phyloP scores from a whole-genome alignment of 2,888 invertebrate species.

The Nasonia oneida region DNA sequence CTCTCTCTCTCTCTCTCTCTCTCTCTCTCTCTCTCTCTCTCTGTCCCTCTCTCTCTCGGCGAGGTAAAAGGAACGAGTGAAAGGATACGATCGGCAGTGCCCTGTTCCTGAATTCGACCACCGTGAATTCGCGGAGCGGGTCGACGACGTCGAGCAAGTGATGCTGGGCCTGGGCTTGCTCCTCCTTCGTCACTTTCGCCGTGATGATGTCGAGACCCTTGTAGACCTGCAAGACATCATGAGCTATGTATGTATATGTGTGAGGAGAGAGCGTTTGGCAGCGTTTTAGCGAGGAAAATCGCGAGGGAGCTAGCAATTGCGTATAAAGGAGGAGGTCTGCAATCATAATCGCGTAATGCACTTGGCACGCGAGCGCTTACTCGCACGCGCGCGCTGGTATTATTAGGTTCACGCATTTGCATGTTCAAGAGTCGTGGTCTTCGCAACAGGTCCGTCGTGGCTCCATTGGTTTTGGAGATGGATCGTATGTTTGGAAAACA shows the following conservation, averaged over 20 bases:
- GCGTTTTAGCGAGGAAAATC: conserved; percentile 45
- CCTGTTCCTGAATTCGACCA: conserved; percentile 90
- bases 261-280: neutral
- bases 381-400: neutral
- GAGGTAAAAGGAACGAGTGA: conserved; percentile 63
- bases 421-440: neutral
- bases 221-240: conserved; percentile 87
- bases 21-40: too few species aligned
- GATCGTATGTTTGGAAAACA: neutral
- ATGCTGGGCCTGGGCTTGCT: conserved; percentile 88
- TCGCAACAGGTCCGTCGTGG: neutral
- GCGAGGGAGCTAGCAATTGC: neutral
- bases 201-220: conserved; percentile 95
- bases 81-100: conserved; percentile 93
- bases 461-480: neutral
- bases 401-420: neutral
- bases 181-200: conserved; percentile 93
- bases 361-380: neutral
- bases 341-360: neutral
- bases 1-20: too few species aligned
- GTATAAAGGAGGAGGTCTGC: neutral
- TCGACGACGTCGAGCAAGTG: conserved; percentile 93
- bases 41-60: too few species aligned
- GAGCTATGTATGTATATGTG: neutral
- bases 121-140: conserved; percentile 89